Evolutionary conservation across 2,888 invertebrate genomes (phyloP).

Genomic region (Cryptocheilus praepositus): DNA sequence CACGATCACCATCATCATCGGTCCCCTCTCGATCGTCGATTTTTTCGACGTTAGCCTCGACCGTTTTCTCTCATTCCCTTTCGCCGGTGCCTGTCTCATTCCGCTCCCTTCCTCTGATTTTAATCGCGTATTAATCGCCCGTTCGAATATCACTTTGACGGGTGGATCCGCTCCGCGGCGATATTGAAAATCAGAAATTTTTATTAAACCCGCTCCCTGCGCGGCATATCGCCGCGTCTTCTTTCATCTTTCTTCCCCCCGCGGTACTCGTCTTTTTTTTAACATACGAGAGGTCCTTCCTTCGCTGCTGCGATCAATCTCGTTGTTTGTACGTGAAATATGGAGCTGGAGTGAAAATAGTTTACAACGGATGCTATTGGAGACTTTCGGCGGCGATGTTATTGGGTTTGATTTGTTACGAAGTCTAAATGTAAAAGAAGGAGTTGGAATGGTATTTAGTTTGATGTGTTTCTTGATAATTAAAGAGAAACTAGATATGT

Average conservation of each 20-base stretch:
- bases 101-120: constrained; percentile 27
- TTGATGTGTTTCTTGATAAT: too few species aligned
- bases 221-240: neutral
- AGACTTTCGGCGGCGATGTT: too few species aligned
- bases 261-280: constrained; percentile 7
- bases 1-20: neutral
- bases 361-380: neutral
- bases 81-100: too few species aligned
- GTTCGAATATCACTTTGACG: constrained; percentile 14
- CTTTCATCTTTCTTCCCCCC: constrained; percentile 7
- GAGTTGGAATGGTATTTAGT: too few species aligned
- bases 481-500: too few species aligned
- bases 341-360: constrained; percentile 4
- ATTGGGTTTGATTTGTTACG: too few species aligned
- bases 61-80: too few species aligned
- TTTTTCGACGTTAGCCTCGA: constrained; percentile 29
- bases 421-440: too few species aligned
- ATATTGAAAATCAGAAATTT: constrained; percentile 27
- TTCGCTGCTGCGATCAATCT: neutral
- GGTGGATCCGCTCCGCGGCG: constrained; percentile 3
- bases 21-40: constrained; percentile 37
- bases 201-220: constrained; percentile 12
- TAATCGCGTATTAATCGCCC: constrained; percentile 29
- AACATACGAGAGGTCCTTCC: neutral
- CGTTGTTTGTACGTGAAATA: too few species aligned